Percentiles rank a stretch among this genome's conserved stretches.
Conservation (phyloP, 2,113 vertebrate species). For the Nothobranchius furzeri region DNA sequence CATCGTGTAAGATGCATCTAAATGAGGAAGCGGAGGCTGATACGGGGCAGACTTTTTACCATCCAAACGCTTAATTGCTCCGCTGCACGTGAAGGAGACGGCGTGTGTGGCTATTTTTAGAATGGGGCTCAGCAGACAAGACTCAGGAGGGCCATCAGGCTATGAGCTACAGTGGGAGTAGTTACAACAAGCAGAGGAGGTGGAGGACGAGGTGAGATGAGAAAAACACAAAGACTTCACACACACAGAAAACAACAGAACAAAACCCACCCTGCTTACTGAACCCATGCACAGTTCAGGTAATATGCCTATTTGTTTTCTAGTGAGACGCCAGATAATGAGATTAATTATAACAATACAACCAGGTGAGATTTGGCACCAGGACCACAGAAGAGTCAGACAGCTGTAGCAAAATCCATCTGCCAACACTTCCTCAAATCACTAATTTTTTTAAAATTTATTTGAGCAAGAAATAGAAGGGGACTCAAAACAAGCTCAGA, state of each 20-base stretch:
- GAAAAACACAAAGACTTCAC: conserved; percentile 21
- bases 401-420: background rate
- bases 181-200: conserved; percentile 43
- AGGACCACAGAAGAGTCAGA: background rate
- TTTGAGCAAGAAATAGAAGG: background rate
- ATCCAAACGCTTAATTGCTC: conserved; percentile 36
- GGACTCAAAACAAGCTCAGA: background rate
- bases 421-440: background rate
- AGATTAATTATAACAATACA: conserved; percentile 1
- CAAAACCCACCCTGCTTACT: conserved; percentile 16
- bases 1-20: conserved; percentile 39
- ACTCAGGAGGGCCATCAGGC: conserved; percentile 47
- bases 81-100: conserved; percentile 16
- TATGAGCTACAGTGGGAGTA: conserved; percentile 37
- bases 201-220: conserved; percentile 18
- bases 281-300: conserved; percentile 15
- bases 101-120: conserved; percentile 27
- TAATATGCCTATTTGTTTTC: conserved; percentile 14
- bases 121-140: conserved; percentile 25
- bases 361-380: background rate
- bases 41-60: conserved; percentile 42
- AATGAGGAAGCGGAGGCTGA: conserved; percentile 36
- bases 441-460: background rate
- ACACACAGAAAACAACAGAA: conserved; percentile 3
- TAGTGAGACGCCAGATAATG: background rate